Base-by-base conservation (phyloP, 2,113 vertebrate species). In the Climacteris rufus region DNA sequence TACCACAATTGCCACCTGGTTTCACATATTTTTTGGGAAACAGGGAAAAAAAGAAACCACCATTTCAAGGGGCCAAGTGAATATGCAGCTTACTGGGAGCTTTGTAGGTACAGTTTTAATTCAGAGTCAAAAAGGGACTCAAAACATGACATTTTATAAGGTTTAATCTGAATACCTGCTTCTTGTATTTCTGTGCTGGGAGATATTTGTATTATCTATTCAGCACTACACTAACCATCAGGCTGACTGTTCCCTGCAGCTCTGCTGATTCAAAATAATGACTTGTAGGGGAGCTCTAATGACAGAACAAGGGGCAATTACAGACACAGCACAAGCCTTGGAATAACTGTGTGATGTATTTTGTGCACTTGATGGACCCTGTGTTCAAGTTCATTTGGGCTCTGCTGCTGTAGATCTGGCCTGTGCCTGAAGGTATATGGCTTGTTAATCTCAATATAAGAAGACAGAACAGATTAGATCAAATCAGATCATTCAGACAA, bases 251-350 rank as follows among this genome's bases (percentile, higher is more conserved):
- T 98, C 97, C 97, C 97, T 89, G 94, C 83, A 97, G 98, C 96
- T 97, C 93, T 96, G 97, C 96, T 96, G 97, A 97, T 96, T 98
- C 97, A 96, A 98, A 98, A 97, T 98, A 98, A 98, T 98, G 97
- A 97, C 97, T 98, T 98, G 96, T 87, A 96, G 94, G 95, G 94
- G 97, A 97, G 93, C 83, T 96, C 94, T 98, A 98, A 98, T 94
- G 96, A 98, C 95, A 97, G 97, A 98, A 97, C 97, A 98, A 98
- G 97, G 98, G 98, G 91, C 97, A 98, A 98, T 98, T 98, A 98
- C 33, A 97, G 96, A 95, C 97, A 83, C 98, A 98, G 97, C 94
- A 23, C 37, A 96, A 96, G 92, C 80, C 94, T 94, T 97, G 81
- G 92, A 97, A 97, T 96, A 97, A 97, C 94, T 95, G 89, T 72